Evolutionary conservation across 2,888 invertebrate species (phyloP).

Genomic region (Hylaea fasciaria): DNA sequence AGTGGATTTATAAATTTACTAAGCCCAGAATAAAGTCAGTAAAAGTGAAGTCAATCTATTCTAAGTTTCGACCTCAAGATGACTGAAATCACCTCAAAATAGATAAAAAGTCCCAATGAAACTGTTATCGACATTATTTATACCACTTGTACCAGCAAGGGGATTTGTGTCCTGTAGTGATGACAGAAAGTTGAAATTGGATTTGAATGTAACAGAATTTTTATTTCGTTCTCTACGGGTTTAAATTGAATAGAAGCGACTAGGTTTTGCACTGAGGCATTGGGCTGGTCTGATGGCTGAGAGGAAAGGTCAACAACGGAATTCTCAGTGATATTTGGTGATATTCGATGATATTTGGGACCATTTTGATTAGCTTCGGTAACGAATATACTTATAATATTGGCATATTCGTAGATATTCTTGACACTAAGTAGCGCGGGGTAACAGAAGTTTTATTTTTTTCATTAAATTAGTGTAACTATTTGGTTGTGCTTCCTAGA

Average conservation of each 20-base stretch:
- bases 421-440: no score
- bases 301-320: no score
- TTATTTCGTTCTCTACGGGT: slow-evolving; percentile 12
- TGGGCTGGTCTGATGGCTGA: background rate
- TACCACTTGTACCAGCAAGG: background rate
- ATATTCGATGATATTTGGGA: no score
- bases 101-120: slow-evolving; percentile 56
- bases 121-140: slow-evolving; percentile 42
- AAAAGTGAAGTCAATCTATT: slow-evolving; percentile 32
- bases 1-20: no score
- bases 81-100: slow-evolving; percentile 37
- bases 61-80: slow-evolving; percentile 30
- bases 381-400: no score
- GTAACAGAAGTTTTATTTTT: no score
- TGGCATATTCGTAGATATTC: no score
- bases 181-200: slow-evolving; percentile 13
- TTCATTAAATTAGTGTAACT: no score
- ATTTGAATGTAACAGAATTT: slow-evolving; percentile 2
- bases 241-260: background rate
- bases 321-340: no score
- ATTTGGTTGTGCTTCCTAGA: no score
- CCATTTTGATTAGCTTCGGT: no score
- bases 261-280: no score
- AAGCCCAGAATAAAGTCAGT: background rate
- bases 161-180: slow-evolving; percentile 21